A percentile compares a stretch with the other conserved stretches of the same genome.
These are phyloP conservation scores for Orientallactaga bullata DNA, from an alignment of 2,113 vertebrate species.

Conservation along the genomic window DNA sequence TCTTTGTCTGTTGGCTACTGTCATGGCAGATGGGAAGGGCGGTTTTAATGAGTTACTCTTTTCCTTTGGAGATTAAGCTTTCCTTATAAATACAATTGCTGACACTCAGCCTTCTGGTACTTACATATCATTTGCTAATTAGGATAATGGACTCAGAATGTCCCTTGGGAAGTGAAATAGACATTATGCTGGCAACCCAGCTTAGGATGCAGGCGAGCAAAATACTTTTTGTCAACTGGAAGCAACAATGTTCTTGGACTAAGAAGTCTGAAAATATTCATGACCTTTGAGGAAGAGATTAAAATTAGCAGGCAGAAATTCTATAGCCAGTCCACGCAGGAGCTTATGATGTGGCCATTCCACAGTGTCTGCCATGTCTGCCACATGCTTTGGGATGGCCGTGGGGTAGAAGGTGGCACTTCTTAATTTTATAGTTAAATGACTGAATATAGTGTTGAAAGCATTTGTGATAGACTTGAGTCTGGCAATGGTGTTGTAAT, in stretches of 20 bases:
- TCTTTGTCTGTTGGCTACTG: conserved; percentile 41
- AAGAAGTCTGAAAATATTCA: conserved; percentile 78
- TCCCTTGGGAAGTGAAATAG: conserved; percentile 64
- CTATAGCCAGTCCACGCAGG: conserved; percentile 34
- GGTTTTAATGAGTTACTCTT: conserved; percentile 77
- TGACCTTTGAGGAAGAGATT: conserved; percentile 82
- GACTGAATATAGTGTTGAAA: not conserved
- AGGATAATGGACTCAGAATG: conserved; percentile 68
- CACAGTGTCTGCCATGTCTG: conserved; percentile 29
- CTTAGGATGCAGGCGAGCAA: conserved; percentile 48
- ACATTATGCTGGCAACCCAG: conserved; percentile 57
- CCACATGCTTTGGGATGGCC: conserved; percentile 29
- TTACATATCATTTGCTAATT: conserved; percentile 78
- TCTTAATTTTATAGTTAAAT: conserved; percentile 52
- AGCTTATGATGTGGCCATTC: conserved; percentile 71
- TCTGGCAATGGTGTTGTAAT: not conserved
- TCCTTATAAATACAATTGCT: conserved; percentile 73
- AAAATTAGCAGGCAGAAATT: conserved; percentile 77
- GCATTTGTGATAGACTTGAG: conserved; percentile 22
- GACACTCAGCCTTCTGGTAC: conserved; percentile 68
- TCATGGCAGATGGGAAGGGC: conserved; percentile 35
- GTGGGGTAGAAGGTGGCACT: conserved; percentile 1
- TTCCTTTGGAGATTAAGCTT: conserved; percentile 73
- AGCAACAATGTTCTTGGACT: conserved; percentile 63
- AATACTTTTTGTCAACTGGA: conserved; percentile 63